Percentiles rank a stretch among this genome's conserved stretches.
phyloP scores from a whole-genome alignment of 2,797 vertebrate species.

The Rhabdomys pumilio region DNA sequence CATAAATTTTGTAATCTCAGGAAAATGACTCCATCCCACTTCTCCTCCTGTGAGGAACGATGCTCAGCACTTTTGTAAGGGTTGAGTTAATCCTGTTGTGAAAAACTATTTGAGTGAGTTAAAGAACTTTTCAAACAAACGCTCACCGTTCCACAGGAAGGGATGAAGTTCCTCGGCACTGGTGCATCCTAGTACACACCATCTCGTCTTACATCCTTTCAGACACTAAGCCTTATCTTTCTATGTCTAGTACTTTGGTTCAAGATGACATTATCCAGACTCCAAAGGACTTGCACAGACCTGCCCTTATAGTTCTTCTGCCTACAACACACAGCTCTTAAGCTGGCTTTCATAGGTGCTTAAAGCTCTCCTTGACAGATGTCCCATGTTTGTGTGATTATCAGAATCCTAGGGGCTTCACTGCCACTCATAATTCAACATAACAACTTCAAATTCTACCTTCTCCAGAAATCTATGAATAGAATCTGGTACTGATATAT shows the following conservation, averaged over 20 bases:
- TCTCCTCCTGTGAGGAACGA: background rate
- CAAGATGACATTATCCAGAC: background rate
- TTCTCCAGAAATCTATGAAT: background rate
- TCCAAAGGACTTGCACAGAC: background rate
- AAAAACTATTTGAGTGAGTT: background rate
- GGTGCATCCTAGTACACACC: background rate
- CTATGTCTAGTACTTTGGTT: background rate
- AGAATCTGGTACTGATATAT: background rate
- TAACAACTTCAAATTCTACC: background rate
- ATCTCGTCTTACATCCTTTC: background rate
- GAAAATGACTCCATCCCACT: background rate
- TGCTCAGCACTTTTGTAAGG: background rate
- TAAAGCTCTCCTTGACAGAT: background rate
- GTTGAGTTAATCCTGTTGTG: background rate
- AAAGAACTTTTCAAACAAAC: constrained; percentile 1
- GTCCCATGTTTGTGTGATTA: background rate
- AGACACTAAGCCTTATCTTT: background rate
- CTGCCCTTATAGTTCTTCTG: background rate
- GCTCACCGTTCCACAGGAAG: background rate
- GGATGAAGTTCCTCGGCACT: background rate
- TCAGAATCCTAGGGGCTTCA: background rate
- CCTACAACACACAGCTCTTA: background rate
- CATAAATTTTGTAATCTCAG: background rate
- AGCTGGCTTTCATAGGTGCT: background rate
- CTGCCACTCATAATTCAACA: background rate